Evolutionary conservation across 2,888 invertebrate species (phyloP).

Genomic region (Nemapogon koenigi): DNA sequence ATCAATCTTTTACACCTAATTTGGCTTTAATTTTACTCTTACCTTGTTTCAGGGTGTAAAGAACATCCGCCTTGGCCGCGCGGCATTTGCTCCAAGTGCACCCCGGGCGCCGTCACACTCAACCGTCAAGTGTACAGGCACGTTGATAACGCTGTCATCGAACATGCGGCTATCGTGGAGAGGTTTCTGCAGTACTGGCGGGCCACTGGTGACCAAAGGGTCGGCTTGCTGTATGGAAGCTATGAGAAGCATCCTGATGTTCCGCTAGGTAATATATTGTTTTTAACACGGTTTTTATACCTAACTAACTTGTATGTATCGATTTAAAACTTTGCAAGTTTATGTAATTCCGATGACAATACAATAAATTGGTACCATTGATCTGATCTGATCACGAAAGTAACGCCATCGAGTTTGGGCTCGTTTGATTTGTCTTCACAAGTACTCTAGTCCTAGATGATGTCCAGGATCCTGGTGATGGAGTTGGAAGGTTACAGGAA

Average conservation of each 20-base stretch:
- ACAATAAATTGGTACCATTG: too few relatives aligned
- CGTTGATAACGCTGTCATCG: conserved; percentile 96
- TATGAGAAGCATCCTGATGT: conserved; percentile 93
- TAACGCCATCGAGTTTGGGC: too few relatives aligned
- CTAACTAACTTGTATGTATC: not conserved
- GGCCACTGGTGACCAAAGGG: conserved; percentile 88
- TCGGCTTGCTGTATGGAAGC: conserved; percentile 90
- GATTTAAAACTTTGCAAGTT: too few relatives aligned
- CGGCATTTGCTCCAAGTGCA: conserved; percentile 98
- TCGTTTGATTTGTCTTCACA: too few relatives aligned
- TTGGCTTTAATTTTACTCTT: too few relatives aligned
- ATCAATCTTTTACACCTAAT: too few relatives aligned
- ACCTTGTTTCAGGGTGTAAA: conserved; percentile 78
- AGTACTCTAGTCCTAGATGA: too few relatives aligned
- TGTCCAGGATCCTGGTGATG: too few relatives aligned
- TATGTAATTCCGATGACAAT: too few relatives aligned
- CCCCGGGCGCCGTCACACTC: conserved; percentile 95
- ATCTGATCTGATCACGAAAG: too few relatives aligned
- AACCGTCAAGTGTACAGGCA: conserved; percentile 94
- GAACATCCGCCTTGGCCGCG: conserved; percentile 99
- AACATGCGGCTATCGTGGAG: conserved; percentile 93
- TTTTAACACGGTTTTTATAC: not conserved
- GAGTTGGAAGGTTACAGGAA: too few relatives aligned
- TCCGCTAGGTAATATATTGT: conserved; percentile 72
- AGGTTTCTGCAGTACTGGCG: conserved; percentile 98